Conservation (phyloP, 2,113 vertebrate species). For the Hemibagrus wyckioides region DNA sequence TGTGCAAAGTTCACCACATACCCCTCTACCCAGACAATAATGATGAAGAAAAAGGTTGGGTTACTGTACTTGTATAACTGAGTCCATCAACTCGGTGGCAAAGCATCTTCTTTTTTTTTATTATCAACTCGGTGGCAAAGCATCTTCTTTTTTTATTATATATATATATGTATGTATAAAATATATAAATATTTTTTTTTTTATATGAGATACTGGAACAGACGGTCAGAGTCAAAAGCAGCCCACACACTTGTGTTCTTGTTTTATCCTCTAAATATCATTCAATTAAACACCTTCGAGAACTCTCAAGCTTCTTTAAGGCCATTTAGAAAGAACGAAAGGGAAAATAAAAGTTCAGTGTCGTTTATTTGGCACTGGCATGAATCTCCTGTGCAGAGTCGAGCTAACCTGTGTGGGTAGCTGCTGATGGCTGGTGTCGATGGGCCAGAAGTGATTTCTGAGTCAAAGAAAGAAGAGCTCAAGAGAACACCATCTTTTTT, state of each 20-base stretch:
- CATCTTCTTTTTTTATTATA: background rate
- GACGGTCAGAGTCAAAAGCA: conserved; percentile 65
- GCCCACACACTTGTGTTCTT: conserved; percentile 51
- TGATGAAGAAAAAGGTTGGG: conserved; percentile 41
- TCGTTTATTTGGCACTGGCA: background rate
- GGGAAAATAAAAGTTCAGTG: conserved; percentile 35
- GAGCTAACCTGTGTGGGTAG: conserved; percentile 14
- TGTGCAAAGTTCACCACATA: conserved; percentile 58
- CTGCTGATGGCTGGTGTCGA: conserved; percentile 7
- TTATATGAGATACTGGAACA: conserved; percentile 55
- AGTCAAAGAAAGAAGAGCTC: conserved; percentile 13
- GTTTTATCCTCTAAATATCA: conserved; percentile 53
- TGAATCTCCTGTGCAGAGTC: conserved; percentile 13
- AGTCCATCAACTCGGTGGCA: conserved; percentile 43
- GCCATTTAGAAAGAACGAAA: conserved; percentile 30
- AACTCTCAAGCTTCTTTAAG: conserved; percentile 59
- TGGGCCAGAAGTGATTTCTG: conserved; percentile 25
- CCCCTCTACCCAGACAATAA: conserved; percentile 33
- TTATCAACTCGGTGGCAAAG: conserved; percentile 29
- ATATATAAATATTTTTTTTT: no score
- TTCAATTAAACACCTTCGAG: conserved; percentile 57
- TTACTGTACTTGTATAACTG: conserved; percentile 44
- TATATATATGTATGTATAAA: no score
- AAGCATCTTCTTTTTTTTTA: background rate
- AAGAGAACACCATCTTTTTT: conserved; percentile 1